Percentiles rank a stretch among this genome's conserved stretches.
Evolutionary conservation across 2,797 vertebrate species (phyloP).

Genomic region (Onychomys arenicola): DNA sequence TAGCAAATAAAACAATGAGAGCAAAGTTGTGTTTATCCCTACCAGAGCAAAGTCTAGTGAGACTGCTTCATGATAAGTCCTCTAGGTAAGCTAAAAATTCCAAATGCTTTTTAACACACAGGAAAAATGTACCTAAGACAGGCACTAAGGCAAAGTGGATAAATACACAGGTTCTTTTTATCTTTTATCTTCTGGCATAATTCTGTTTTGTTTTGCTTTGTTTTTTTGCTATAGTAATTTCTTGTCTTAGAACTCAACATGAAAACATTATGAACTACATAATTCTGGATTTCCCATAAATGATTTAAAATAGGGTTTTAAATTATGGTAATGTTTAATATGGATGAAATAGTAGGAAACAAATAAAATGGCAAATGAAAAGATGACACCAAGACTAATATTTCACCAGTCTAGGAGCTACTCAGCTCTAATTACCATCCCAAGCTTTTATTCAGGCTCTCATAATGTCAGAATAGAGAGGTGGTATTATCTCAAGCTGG

Average conservation of each 20-base stretch:
- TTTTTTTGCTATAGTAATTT: not conserved
- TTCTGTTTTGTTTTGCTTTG: too few relatives aligned
- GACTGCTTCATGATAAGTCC: not conserved
- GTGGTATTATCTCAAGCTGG: not conserved
- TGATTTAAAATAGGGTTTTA: not conserved
- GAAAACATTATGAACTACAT: not conserved
- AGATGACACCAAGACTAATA: not conserved
- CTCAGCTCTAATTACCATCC: not conserved
- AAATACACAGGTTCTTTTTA: not conserved
- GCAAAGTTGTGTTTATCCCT: not conserved
- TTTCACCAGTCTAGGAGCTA: not conserved
- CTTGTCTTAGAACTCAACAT: not conserved
- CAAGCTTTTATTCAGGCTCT: not conserved
- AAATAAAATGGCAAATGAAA: not conserved
- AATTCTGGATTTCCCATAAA: not conserved
- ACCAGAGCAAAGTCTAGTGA: not conserved
- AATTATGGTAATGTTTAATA: not conserved
- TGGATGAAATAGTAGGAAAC: not conserved
- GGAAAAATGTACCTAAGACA: not conserved
- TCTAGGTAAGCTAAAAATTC: not conserved
- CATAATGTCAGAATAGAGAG: not conserved
- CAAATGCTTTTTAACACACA: not conserved
- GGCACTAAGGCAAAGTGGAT: not conserved
- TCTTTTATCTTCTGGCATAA: not conserved
- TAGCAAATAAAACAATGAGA: not conserved